Evolutionary conservation across 2,888 invertebrate species (phyloP).

Genomic region (Tanytarsus gracilentus): DNA sequence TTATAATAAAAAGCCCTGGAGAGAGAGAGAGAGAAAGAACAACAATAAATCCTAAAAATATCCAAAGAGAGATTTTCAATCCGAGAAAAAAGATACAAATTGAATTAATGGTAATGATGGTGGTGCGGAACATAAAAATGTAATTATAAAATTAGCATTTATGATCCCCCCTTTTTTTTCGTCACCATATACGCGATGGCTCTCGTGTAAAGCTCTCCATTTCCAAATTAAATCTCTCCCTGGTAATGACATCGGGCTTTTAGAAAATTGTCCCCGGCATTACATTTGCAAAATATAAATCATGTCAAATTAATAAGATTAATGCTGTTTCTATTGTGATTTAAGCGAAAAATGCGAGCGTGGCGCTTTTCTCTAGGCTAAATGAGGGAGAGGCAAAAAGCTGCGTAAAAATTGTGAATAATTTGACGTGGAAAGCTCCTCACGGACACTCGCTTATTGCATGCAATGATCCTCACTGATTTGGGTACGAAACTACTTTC

Average conservation of each 20-base stretch:
- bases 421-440: no score
- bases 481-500: no score
- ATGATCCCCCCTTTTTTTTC: background rate
- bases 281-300: no score
- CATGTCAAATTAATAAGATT: conserved; percentile 30
- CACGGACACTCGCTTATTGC: no score
- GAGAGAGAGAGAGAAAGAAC: background rate
- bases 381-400: no score
- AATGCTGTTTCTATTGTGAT: conserved; percentile 27
- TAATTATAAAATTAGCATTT: conserved; percentile 25
- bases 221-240: background rate
- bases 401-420: no score
- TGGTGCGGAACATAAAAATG: conserved; percentile 17
- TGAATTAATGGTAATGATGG: conserved; percentile 21
- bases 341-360: conserved; percentile 2
- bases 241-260: conserved; percentile 25
- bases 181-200: no score
- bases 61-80: background rate
- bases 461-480: no score
- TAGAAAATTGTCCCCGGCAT: no score
- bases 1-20: no score
- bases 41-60: background rate
- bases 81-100: conserved; percentile 5
- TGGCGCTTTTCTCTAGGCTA: no score
- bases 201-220: no score